Conservation (phyloP, 2,113 vertebrate species). For the Nycticebus coucang region DNA sequence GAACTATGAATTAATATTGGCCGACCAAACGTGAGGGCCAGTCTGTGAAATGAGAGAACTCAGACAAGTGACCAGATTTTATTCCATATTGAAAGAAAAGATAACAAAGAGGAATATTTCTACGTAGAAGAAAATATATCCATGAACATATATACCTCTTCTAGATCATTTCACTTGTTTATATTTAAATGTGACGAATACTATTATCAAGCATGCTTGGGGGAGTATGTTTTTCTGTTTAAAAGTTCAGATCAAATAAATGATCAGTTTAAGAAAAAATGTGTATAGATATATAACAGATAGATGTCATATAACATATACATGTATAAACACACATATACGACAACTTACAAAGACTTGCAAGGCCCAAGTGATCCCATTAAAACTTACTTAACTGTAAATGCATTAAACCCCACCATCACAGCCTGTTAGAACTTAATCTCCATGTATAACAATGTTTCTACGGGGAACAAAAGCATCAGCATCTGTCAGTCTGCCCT, state of each 20-base stretch:
- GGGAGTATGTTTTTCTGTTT: neutral
- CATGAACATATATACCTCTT: neutral
- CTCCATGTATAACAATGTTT: neutral
- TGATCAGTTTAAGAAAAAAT: neutral
- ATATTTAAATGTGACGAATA: neutral
- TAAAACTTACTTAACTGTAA: constrained; percentile 8
- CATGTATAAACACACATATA: neutral
- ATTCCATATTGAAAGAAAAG: neutral
- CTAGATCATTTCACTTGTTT: neutral
- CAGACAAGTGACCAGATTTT: neutral
- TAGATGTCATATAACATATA: neutral
- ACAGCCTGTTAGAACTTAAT: neutral
- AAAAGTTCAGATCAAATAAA: constrained; percentile 31
- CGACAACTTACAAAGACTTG: neutral
- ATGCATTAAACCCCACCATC: neutral
- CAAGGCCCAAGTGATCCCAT: neutral
- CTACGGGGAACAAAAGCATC: neutral
- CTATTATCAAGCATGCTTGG: neutral
- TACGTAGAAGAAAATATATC: neutral
- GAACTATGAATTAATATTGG: neutral
- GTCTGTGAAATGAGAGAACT: neutral
- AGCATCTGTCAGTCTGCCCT: neutral
- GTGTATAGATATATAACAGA: neutral
- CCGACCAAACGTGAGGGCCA: constrained; percentile 14
- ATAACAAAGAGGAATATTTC: neutral